A percentile compares a stretch with the other conserved stretches of the same genome.
Evolutionary conservation across 2,888 invertebrate genomes (phyloP).

Genomic region (Cephus pulcher): DNA sequence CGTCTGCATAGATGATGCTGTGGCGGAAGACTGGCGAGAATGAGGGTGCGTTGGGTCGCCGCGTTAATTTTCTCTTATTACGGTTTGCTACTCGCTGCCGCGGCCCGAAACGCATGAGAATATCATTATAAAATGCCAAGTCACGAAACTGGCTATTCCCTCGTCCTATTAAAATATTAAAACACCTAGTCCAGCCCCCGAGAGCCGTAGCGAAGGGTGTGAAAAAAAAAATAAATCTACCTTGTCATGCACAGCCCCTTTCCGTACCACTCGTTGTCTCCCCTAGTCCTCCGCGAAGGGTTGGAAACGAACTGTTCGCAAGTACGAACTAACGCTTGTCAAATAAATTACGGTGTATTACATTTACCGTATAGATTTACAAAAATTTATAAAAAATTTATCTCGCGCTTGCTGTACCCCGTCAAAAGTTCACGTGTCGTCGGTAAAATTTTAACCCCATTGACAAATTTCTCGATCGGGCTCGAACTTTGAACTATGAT

Average conservation of each 20-base stretch:
- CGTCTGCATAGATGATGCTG: not conserved
- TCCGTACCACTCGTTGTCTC: slow-evolving; percentile 4
- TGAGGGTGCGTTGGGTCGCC: slow-evolving; percentile 10
- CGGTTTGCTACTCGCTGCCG: slow-evolving; percentile 13
- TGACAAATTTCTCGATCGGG: not conserved
- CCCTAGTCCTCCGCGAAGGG: not conserved
- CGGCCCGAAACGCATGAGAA: slow-evolving; percentile 44
- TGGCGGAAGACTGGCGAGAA: slow-evolving; percentile 2
- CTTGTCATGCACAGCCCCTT: slow-evolving; percentile 64
- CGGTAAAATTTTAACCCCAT: not conserved
- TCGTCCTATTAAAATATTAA: slow-evolving; percentile 67
- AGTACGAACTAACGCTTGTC: not conserved
- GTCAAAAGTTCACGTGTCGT: not conserved
- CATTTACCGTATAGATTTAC: not conserved
- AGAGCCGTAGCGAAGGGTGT: slow-evolving; percentile 59
- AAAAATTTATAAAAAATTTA: not conserved
- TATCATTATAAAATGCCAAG: slow-evolving; percentile 66
- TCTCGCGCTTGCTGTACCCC: not conserved
- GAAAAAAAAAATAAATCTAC: slow-evolving; percentile 64
- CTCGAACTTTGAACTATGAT: not conserved
- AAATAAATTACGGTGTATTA: not conserved
- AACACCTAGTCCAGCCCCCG: slow-evolving; percentile 62
- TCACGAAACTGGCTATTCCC: slow-evolving; percentile 64
- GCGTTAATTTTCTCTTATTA: slow-evolving; percentile 55
- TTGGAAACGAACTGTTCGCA: not conserved